These are phyloP conservation scores for Myotis davidii DNA, from an alignment of 2,113 vertebrate species.

Conservation along the genomic window DNA sequence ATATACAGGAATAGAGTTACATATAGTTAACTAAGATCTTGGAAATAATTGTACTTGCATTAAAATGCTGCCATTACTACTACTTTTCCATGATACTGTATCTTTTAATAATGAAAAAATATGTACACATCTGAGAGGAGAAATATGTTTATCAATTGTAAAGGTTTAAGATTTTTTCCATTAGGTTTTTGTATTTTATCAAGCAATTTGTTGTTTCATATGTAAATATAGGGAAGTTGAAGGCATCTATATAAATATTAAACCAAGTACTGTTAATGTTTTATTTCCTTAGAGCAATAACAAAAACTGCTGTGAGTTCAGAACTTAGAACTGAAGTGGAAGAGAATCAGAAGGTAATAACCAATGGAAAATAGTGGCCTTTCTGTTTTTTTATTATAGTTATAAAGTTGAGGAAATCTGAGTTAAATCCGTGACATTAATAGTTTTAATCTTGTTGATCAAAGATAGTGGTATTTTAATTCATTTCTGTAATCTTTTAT, in stretches of 20 bases:
- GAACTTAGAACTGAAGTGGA: constrained; percentile 94
- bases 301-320: constrained; percentile 93
- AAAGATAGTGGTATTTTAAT: neutral
- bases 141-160: neutral
- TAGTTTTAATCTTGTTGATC: neutral
- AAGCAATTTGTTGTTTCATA: neutral
- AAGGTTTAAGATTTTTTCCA: neutral
- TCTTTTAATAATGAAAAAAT: neutral
- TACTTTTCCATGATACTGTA: neutral
- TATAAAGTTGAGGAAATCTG: constrained; percentile 24
- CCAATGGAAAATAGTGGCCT: neutral
- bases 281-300: constrained; percentile 91
- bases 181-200: constrained; percentile 40
- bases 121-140: neutral
- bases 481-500: constrained; percentile 40
- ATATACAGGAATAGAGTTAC: neutral
- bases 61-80: neutral
- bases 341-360: constrained; percentile 97
- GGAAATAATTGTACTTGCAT: neutral
- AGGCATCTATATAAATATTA: constrained; percentile 42
- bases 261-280: neutral
- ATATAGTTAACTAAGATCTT: neutral
- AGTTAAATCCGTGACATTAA: neutral
- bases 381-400: neutral
- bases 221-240: neutral